A percentile compares a stretch with the other conserved stretches of the same genome.
These are phyloP conservation scores for Nomada hirtipes DNA, from an alignment of 2,888 invertebrate species.

Conservation along the genomic window DNA sequence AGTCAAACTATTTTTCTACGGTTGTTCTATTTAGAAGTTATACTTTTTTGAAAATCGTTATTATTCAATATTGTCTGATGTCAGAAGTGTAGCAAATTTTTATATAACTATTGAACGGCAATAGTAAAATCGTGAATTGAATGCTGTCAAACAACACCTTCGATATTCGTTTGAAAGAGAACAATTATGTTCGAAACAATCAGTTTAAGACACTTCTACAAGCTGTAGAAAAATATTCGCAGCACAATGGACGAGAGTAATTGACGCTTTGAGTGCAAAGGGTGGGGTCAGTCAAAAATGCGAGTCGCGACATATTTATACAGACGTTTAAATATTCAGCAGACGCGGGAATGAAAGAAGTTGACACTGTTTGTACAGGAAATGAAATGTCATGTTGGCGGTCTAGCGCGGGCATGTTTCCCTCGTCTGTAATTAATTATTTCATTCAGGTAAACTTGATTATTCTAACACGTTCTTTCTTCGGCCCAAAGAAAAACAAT, in stretches of 20 bases:
- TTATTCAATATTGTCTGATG: too few relatives aligned
- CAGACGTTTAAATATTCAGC: slow-evolving; percentile 39
- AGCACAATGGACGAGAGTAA: slow-evolving; percentile 27
- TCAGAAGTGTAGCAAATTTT: too few relatives aligned
- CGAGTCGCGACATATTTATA: slow-evolving; percentile 39
- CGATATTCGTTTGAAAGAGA: not conserved
- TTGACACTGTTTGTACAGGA: slow-evolving; percentile 31
- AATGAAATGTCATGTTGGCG: slow-evolving; percentile 43
- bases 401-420: slow-evolving; percentile 24
- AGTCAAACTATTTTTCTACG: too few relatives aligned
- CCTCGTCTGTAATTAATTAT: slow-evolving; percentile 58
- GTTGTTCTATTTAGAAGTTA: too few relatives aligned
- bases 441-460: slow-evolving; percentile 40
- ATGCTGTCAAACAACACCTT: not conserved
- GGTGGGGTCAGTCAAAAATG: slow-evolving; percentile 14
- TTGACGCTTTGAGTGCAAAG: slow-evolving; percentile 13
- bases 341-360: slow-evolving; percentile 11
- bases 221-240: not conserved
- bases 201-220: not conserved
- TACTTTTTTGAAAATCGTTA: too few relatives aligned
- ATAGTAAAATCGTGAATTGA: too few relatives aligned
- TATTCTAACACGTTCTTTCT: slow-evolving; percentile 31
- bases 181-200: not conserved
- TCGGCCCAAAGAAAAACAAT: not conserved
- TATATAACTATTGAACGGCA: too few relatives aligned